Conservation (phyloP, 2,113 vertebrate genomes). For the Lutjanus erythropterus region DNA sequence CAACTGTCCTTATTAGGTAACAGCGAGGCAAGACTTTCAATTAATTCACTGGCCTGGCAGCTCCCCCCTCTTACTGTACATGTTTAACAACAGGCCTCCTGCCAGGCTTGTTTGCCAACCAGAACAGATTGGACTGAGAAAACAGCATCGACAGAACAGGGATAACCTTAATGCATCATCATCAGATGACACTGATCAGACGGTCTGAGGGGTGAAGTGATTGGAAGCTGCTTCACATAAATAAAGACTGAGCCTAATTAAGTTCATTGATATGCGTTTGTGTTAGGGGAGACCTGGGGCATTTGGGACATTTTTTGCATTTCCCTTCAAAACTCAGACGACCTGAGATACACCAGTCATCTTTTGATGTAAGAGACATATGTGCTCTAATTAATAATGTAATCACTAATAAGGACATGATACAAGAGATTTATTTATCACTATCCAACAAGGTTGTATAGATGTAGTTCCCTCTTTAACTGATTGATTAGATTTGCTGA, state of each 20-base stretch:
- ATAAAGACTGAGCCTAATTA: not conserved
- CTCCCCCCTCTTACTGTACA: conserved; percentile 55
- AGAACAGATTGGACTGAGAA: conserved; percentile 53
- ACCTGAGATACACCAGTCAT: too few relatives aligned
- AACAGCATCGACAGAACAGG: conserved; percentile 40
- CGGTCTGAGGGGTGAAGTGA: not conserved
- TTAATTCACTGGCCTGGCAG: conserved; percentile 53
- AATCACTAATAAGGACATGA: too few relatives aligned
- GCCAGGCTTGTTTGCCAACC: conserved; percentile 52
- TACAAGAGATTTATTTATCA: too few relatives aligned
- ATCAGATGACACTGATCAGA: conserved; percentile 1
- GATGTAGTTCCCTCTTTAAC: too few relatives aligned
- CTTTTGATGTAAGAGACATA: too few relatives aligned
- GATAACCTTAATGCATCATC: conserved; percentile 33
- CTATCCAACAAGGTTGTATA: too few relatives aligned
- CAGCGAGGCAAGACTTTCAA: conserved; percentile 45
- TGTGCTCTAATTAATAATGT: too few relatives aligned
- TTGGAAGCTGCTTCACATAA: not conserved
- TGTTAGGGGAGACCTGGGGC: too few relatives aligned
- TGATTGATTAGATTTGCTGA: too few relatives aligned
- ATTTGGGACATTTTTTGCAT: too few relatives aligned
- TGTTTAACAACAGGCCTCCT: conserved; percentile 55
- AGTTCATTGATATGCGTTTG: not conserved
- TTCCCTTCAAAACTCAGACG: too few relatives aligned
- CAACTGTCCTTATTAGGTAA: conserved; percentile 70